Conservation (phyloP, 1,140 invertebrate species). For the Lethrus apterus region DNA sequence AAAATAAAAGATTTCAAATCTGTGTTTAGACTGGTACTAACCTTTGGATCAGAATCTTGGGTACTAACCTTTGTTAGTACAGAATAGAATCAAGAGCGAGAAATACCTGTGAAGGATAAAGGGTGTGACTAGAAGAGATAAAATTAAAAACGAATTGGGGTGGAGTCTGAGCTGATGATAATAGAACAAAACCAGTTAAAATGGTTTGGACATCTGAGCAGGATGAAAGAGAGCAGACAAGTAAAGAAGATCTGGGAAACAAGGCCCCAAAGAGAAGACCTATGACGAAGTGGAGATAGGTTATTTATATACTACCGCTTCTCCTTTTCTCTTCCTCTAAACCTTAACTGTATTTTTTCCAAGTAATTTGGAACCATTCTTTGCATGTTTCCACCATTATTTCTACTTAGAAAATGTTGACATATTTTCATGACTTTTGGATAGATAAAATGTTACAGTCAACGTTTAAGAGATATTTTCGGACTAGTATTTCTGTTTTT, state of each 20-base stretch:
- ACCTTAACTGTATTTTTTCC: no score
- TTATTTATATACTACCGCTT: no score
- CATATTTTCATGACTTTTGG: no score
- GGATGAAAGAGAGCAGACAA: not conserved
- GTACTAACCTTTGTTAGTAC: no score
- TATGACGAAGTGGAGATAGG: slow-evolving; percentile 1
- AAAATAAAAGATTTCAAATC: slow-evolving; percentile 7
- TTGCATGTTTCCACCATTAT: no score
- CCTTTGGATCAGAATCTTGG: not conserved
- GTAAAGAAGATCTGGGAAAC: not conserved
- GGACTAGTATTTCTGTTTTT: no score
- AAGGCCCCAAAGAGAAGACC: not conserved
- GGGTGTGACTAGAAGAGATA: not conserved
- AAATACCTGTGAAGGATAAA: not conserved
- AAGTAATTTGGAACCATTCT: no score
- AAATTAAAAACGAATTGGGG: not conserved
- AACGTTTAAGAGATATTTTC: no score
- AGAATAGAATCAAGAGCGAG: not conserved
- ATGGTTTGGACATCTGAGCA: not conserved
- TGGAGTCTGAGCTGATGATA: not conserved
- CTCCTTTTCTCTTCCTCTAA: no score
- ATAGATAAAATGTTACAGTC: no score
- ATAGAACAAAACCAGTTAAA: slow-evolving; percentile 2
- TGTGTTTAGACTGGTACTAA: not conserved
- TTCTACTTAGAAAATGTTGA: no score